These are phyloP conservation scores for Carcina quercana DNA, from an alignment of 2,888 invertebrate species.

Conservation along the genomic window DNA sequence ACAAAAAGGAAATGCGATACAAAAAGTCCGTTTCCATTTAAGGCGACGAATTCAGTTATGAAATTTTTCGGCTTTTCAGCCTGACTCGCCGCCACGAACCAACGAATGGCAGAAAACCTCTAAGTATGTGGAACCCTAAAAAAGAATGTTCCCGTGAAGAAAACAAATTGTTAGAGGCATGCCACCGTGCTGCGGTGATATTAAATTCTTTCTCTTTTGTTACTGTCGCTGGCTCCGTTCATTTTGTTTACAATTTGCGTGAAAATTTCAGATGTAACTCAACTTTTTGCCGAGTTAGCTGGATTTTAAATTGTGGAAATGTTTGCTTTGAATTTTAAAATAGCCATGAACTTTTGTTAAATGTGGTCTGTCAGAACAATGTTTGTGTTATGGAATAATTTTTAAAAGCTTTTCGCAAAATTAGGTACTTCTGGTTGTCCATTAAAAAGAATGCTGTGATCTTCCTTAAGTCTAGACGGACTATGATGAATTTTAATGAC, in stretches of 20 bases:
- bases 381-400: too few relatives aligned
- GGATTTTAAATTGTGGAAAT: constrained; percentile 41
- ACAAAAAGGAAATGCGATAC: too few relatives aligned
- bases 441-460: too few relatives aligned
- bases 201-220: constrained; percentile 64
- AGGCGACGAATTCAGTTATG: constrained; percentile 6
- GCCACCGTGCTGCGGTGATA: constrained; percentile 54
- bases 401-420: too few relatives aligned
- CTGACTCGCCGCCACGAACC: constrained; percentile 21
- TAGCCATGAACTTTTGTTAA: constrained; percentile 11
- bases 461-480: too few relatives aligned
- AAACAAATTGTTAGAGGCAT: constrained; percentile 59
- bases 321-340: constrained; percentile 38
- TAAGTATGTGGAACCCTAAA: constrained; percentile 40
- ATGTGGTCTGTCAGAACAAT: background rate
- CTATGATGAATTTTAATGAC: too few relatives aligned
- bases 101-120: constrained; percentile 21
- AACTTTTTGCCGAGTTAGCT: constrained; percentile 40
- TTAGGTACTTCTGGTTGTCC: too few relatives aligned
- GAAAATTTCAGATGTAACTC: constrained; percentile 38
- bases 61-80: constrained; percentile 4
- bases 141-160: constrained; percentile 48
- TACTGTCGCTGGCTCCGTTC: constrained; percentile 45
- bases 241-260: constrained; percentile 52
- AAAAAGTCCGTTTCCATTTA: constrained; percentile 5